Percentiles rank a stretch among this genome's conserved stretches.
Conservation (phyloP, 2,797 vertebrate genomes). For the Myotis daubentonii region DNA sequence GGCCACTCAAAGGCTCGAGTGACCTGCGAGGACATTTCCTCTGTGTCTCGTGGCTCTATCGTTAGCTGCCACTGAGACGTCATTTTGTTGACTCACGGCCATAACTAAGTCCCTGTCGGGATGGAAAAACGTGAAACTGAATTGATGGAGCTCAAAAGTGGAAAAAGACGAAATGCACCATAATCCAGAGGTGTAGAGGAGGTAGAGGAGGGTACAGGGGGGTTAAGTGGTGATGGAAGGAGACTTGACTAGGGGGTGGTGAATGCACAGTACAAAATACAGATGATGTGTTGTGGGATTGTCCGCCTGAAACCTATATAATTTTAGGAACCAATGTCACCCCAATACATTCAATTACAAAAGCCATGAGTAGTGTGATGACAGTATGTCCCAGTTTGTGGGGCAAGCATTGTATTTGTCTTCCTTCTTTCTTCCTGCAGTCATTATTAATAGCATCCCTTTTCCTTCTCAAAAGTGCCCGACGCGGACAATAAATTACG, state of each 20-base stretch:
- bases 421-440: background rate
- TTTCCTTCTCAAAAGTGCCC: constrained; percentile 26
- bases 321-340: too few relatives aligned
- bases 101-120: background rate
- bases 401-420: background rate
- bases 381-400: background rate
- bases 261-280: too few relatives aligned
- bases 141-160: background rate
- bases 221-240: background rate
- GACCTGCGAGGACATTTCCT: background rate
- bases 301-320: too few relatives aligned
- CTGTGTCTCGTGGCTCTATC: background rate
- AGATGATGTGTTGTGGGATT: too few relatives aligned
- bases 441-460: constrained; percentile 54
- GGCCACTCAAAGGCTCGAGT: background rate
- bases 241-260: background rate
- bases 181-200: background rate
- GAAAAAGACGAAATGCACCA: background rate
- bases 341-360: too few relatives aligned
- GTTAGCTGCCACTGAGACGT: background rate
- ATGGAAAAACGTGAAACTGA: background rate
- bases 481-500: constrained; percentile 61
- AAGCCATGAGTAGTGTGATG: too few relatives aligned
- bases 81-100: background rate
- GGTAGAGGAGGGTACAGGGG: background rate